Percentiles rank a stretch among this genome's conserved stretches.
Evolutionary conservation across 2,113 vertebrate species (phyloP).

Genomic region (Podarcis cretensis): DNA sequence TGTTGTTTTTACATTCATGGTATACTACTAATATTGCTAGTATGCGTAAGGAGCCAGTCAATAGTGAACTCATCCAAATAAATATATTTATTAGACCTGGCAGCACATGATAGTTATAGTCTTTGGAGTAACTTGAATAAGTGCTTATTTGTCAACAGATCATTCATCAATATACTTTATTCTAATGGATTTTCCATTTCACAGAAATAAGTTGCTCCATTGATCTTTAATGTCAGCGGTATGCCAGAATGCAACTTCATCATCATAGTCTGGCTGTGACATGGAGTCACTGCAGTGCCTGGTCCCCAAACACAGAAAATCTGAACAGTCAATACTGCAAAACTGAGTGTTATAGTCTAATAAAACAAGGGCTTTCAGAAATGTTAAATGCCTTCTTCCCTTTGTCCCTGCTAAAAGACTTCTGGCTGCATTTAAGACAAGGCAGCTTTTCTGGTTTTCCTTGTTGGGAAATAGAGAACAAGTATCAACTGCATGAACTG

Average conservation of each 20-base stretch:
- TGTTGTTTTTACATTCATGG: neutral
- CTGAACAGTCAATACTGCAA: neutral
- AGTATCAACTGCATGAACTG: neutral
- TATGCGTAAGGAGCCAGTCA: neutral
- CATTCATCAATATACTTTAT: conserved; percentile 36
- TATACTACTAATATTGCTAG: conserved; percentile 3
- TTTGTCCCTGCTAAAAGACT: neutral
- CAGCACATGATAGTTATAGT: neutral
- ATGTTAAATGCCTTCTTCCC: neutral
- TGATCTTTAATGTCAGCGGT: conserved; percentile 46
- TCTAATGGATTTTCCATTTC: conserved; percentile 57
- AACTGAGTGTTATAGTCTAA: neutral
- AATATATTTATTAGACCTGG: conserved; percentile 31
- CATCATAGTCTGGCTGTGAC: conserved; percentile 22
- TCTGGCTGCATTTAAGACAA: neutral
- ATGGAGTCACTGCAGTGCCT: conserved; percentile 6
- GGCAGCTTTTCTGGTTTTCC: neutral
- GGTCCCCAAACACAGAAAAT: neutral
- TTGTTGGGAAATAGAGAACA: neutral
- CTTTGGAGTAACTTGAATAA: conserved; percentile 17
- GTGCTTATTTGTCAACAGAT: conserved; percentile 22
- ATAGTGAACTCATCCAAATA: neutral
- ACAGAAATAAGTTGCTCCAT: conserved; percentile 41
- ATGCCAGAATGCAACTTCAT: conserved; percentile 21
- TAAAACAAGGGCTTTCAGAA: neutral